Base-by-base conservation (phyloP, 2,888 invertebrate species). In the Lycia hirtaria region DNA sequence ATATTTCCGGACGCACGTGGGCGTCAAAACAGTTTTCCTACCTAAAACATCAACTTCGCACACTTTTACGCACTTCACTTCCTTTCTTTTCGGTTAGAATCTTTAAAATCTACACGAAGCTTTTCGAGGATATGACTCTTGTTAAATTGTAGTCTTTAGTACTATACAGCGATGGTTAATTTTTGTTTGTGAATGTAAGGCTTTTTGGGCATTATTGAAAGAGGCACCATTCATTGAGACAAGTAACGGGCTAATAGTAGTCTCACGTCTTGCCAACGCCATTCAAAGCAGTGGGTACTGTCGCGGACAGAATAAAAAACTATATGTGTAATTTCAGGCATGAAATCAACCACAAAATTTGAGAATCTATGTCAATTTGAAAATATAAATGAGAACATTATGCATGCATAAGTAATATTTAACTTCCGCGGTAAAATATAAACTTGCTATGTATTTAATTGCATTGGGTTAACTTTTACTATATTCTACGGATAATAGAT, bases 161-260 rank as follows among this genome's bases (percentile, higher is more conserved):
- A 10, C 33, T 15, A 14, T 59, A 47, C 57, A 28, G 22, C 60
- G 71, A 74, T 67, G 75, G 76, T 69, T 68, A 65, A 79, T 64
- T 72, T 78, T 82, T 60, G 65, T 67, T 52, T 69, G 65, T 60
- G 63, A 69, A 73, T 73, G 65, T 78, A 76, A 80, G 77, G 68
- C 81, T 72, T 82, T 82, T 83, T 80, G 75, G 80, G 75, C 72
- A 75, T 76, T 76, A 75, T 78, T 68, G 69, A 73, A 77, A 77
- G 81, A 83, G 81, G 80, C 79, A 84, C 85, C 86, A 88, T 88
- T 88, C 89, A 90, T 89, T 89, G 83, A 90, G 85, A 85, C 82
- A 86, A 88, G 84, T 89, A 89, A 89, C 89, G 89, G 89, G 81
- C 85, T 86, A 85, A 88, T 88, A 88, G 87, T 88, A 86, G 85